Percentiles rank a stretch among this genome's conserved stretches.
Conservation (phyloP, 37 sponge, comb jelly and placozoan genomes). For the Halichondria panicea region DNA sequence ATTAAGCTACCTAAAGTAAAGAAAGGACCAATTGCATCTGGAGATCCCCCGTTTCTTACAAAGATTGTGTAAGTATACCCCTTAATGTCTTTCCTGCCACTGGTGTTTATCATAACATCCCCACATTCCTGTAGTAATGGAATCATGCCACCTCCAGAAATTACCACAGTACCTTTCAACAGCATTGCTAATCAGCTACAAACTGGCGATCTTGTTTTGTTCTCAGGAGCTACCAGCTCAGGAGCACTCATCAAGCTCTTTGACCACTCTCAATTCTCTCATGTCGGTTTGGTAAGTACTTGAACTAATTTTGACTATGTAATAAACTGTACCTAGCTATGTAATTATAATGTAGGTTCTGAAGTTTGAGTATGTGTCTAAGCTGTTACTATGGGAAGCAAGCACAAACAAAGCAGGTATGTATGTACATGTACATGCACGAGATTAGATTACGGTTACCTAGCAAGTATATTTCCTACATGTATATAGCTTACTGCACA, state of each 20-base stretch:
- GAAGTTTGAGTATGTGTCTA: constrained; percentile 17
- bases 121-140: constrained; percentile 33
- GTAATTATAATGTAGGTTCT: constrained; percentile 32
- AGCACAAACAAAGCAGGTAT: constrained; percentile 74
- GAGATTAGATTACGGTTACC: too few species aligned
- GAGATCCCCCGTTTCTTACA: constrained; percentile 48
- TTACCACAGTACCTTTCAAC: constrained; percentile 9
- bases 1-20: constrained; percentile 57
- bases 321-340: neutral
- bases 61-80: constrained; percentile 59
- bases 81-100: neutral
- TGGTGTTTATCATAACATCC: too few species aligned
- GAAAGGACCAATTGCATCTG: constrained; percentile 46
- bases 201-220: constrained; percentile 64
- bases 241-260: constrained; percentile 79
- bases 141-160: constrained; percentile 30
- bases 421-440: neutral
- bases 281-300: constrained; percentile 72
- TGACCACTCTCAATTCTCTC: constrained; percentile 80
- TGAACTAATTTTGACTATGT: too few species aligned
- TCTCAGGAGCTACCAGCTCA: constrained; percentile 62
- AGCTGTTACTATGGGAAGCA: constrained; percentile 63
- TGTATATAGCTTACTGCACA: too few species aligned
- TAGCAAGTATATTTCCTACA: too few species aligned
- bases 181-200: constrained; percentile 1